A percentile compares a stretch with the other conserved stretches of the same genome.
Evolutionary conservation across 2,113 vertebrate genomes (phyloP).

Genomic region (Panthera uncia): DNA sequence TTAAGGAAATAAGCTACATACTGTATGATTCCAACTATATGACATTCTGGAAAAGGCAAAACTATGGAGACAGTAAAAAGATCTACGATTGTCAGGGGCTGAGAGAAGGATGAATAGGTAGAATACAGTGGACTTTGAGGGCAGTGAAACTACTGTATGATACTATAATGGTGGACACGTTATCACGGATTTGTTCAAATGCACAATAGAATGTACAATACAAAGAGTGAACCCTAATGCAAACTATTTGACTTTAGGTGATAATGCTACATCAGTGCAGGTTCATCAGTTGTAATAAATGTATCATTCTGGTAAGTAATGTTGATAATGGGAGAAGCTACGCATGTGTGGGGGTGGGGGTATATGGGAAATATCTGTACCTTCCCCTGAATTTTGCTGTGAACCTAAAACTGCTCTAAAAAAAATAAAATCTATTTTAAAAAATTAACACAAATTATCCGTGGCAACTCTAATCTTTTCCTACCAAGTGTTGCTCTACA

Average conservation of each 20-base stretch:
- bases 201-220: neutral
- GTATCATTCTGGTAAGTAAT: neutral
- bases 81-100: neutral
- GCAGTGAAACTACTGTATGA: neutral
- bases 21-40: neutral
- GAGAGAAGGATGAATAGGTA: neutral
- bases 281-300: neutral
- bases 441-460: neutral
- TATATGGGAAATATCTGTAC: neutral
- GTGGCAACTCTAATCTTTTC: neutral
- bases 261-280: neutral
- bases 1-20: neutral
- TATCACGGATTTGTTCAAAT: neutral
- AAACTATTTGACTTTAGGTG: neutral
- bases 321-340: neutral
- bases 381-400: neutral
- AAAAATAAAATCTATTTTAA: neutral
- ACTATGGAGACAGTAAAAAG: neutral
- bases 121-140: neutral
- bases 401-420: conserved; percentile 2
- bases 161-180: neutral
- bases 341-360: rapidly evolving
- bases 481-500: neutral
- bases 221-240: neutral
- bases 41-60: neutral